phyloP scores from a whole-genome alignment of 2,888 invertebrate genomes.

The Sarcophaga rosellei region DNA sequence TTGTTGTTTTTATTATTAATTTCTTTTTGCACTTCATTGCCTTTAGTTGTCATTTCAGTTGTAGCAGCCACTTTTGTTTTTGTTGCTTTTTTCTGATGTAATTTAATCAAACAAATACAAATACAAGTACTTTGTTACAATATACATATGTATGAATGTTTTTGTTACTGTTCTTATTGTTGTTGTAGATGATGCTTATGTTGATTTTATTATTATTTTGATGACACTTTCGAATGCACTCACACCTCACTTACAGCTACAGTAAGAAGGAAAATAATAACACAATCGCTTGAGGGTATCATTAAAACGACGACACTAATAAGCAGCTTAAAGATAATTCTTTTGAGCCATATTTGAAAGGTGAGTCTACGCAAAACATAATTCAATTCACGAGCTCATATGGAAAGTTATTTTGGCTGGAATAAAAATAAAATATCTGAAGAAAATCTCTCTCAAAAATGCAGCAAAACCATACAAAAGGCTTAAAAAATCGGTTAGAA shows the following conservation, averaged over 20 bases:
- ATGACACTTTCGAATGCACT: conserved; percentile 39
- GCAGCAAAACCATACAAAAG: no score
- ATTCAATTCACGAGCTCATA: no score
- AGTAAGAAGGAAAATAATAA: not conserved
- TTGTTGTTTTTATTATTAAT: conserved; percentile 44
- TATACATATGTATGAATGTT: no score
- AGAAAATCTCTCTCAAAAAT: no score
- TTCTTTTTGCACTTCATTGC: conserved; percentile 73
- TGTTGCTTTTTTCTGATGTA: conserved; percentile 27
- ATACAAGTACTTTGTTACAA: conserved; percentile 50
- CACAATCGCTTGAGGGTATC: not conserved
- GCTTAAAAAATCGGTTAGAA: no score
- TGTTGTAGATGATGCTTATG: conserved; percentile 20
- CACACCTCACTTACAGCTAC: not conserved
- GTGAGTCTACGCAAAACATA: no score
- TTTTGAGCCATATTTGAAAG: no score
- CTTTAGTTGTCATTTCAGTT: conserved; percentile 66
- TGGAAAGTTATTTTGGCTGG: no score
- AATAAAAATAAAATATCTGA: no score
- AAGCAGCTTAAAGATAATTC: no score
- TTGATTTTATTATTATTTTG: conserved; percentile 39
- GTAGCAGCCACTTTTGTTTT: conserved; percentile 66
- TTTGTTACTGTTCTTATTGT: conserved; percentile 38
- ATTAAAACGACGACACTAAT: no score
- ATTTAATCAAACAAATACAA: conserved; percentile 63